phyloP scores from a whole-genome alignment of 2,113 vertebrate genomes.

The Cephalopterus ornatus region DNA sequence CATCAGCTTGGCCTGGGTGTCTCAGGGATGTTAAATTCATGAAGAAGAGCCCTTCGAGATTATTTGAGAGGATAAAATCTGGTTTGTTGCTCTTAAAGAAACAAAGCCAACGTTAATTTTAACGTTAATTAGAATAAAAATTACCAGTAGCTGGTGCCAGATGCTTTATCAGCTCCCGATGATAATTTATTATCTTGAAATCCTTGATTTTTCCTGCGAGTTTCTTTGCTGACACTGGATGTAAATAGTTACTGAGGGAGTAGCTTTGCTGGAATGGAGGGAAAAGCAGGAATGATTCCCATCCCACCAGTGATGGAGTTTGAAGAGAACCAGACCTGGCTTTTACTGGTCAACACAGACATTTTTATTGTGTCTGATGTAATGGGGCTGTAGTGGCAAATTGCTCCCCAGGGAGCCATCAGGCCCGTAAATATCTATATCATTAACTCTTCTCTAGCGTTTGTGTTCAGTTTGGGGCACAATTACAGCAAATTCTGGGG shows the following conservation, averaged over 20 bases:
- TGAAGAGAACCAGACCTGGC: constrained; percentile 77
- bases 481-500: constrained; percentile 36
- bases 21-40: background rate
- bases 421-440: constrained; percentile 75
- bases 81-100: constrained; percentile 1
- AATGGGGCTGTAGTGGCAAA: constrained; percentile 87
- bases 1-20: background rate
- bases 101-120: background rate
- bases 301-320: constrained; percentile 76
- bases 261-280: background rate
- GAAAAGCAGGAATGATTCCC: constrained; percentile 53
- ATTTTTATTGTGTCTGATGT: constrained; percentile 87
- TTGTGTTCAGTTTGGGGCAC: constrained; percentile 48
- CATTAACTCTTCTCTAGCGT: constrained; percentile 81
- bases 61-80: background rate
- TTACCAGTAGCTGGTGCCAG: constrained; percentile 75
- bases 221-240: background rate
- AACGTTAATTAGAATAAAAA: background rate
- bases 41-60: background rate
- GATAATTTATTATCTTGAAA: constrained; percentile 74
- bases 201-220: background rate
- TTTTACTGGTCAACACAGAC: constrained; percentile 79
- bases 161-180: constrained; percentile 71
- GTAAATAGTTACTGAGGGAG: constrained; percentile 61
- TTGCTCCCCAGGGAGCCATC: constrained; percentile 83